These are phyloP conservation scores for Lamellibrachia luymesi DNA, from an alignment of 1,140 invertebrate species.

Conservation along the genomic window DNA sequence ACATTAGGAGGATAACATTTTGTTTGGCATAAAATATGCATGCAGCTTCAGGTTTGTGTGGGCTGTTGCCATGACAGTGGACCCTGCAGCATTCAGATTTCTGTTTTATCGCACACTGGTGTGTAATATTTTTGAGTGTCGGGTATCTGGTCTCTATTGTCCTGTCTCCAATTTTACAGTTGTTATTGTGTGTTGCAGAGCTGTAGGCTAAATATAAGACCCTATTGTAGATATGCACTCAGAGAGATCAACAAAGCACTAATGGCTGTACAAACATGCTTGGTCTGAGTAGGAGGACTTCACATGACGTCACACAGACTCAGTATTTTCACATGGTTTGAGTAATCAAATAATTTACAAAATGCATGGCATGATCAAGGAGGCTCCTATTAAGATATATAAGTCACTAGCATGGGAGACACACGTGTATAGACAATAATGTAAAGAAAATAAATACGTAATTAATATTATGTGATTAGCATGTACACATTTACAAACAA, in stretches of 20 bases:
- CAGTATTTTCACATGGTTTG: not conserved
- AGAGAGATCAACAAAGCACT: not conserved
- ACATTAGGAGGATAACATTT: constrained; percentile 8
- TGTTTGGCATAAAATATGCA: not conserved
- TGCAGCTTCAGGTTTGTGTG: not conserved
- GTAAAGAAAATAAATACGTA: no score
- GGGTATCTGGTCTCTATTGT: not conserved
- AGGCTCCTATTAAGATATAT: no score
- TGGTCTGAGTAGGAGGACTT: not conserved
- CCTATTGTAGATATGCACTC: not conserved
- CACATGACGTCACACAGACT: not conserved
- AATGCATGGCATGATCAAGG: no score
- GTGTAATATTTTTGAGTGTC: not conserved
- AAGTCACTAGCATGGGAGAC: no score
- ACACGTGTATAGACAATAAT: no score
- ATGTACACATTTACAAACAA: no score
- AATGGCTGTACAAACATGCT: not conserved
- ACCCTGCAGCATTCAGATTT: not conserved
- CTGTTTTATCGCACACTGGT: not conserved
- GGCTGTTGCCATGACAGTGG: not conserved
- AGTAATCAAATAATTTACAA: no score
- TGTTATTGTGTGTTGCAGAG: not conserved
- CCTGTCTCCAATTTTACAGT: not conserved
- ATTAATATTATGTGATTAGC: no score
- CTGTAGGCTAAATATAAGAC: not conserved